These are phyloP conservation scores for Plumapathes pennacea DNA, from an alignment of 92 coral and sea anemone genomes.

Conservation along the genomic window DNA sequence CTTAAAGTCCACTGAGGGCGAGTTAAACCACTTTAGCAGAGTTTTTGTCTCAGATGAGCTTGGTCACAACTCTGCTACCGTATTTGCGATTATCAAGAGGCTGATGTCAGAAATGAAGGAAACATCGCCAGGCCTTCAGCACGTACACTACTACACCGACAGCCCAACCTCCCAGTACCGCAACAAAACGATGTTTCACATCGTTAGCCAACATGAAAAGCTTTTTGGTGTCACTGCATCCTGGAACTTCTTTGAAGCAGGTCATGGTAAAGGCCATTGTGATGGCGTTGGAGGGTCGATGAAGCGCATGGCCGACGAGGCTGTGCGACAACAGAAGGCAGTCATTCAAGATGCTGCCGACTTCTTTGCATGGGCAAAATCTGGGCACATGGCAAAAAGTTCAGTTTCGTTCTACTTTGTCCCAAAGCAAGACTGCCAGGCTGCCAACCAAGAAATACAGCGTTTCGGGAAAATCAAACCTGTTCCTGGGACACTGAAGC, in stretches of 20 bases:
- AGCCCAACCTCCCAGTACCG: conserved; percentile 64
- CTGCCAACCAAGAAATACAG: conserved; percentile 11
- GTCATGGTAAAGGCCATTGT: conserved; percentile 33
- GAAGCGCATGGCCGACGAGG: conserved; percentile 48
- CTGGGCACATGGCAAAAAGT: conserved; percentile 15
- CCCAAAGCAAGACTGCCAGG: conserved; percentile 9
- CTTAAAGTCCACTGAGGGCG: neutral
- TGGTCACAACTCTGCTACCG: conserved; percentile 27
- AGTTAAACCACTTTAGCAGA: conserved; percentile 23
- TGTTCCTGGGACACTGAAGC: conserved; percentile 34
- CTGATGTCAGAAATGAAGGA: conserved; percentile 15
- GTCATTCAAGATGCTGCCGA: conserved; percentile 34
- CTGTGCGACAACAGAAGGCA: conserved; percentile 31
- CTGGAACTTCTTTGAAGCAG: conserved; percentile 60
- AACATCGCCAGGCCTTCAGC: neutral
- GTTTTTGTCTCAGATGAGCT: conserved; percentile 37
- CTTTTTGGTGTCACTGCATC: conserved; percentile 26
- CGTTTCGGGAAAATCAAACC: conserved; percentile 9
- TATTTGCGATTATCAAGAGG: conserved; percentile 14
- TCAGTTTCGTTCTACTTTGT: conserved; percentile 13
- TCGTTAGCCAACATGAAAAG: conserved; percentile 7
- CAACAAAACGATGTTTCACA: conserved; percentile 42
- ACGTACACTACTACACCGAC: conserved; percentile 46
- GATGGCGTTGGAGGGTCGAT: conserved; percentile 49
- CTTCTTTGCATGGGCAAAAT: conserved; percentile 40